phyloP scores from a whole-genome alignment of 2,113 vertebrate genomes.

The Caloenas nicobarica region DNA sequence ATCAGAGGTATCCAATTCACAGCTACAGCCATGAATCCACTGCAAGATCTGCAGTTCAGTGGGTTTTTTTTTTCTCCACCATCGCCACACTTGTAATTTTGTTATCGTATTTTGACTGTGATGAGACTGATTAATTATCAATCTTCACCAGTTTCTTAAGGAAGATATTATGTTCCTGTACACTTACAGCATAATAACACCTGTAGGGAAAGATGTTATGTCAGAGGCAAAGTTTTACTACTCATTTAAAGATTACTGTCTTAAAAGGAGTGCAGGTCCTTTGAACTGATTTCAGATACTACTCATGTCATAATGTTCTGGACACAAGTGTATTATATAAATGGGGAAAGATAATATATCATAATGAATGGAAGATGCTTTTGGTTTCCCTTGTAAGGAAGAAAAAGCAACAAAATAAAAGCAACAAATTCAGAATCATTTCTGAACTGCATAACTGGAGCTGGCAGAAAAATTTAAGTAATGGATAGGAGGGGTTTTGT shows the following conservation, averaged over 20 bases:
- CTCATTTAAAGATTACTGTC: neutral
- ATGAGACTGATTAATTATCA: neutral
- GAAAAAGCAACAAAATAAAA: neutral
- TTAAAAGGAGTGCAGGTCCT: neutral
- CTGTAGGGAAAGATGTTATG: neutral
- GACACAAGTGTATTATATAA: neutral
- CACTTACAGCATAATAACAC: neutral
- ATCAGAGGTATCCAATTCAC: neutral
- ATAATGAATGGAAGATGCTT: neutral
- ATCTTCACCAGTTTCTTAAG: neutral
- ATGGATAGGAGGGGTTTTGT: neutral
- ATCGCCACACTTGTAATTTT: neutral
- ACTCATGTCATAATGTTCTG: neutral
- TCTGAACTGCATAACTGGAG: neutral
- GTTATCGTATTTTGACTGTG: neutral
- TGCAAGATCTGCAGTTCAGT: neutral
- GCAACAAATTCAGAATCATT: neutral
- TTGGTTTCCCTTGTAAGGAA: neutral
- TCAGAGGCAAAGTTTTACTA: neutral
- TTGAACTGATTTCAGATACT: neutral
- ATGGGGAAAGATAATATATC: neutral
- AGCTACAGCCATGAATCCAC: neutral
- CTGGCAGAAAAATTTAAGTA: neutral
- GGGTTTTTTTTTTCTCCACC: neutral
- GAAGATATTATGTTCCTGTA: neutral